Percentiles rank a stretch among this genome's conserved stretches.
Evolutionary conservation across 2,797 vertebrate species (phyloP).

Genomic region (Anguilla pacifica): DNA sequence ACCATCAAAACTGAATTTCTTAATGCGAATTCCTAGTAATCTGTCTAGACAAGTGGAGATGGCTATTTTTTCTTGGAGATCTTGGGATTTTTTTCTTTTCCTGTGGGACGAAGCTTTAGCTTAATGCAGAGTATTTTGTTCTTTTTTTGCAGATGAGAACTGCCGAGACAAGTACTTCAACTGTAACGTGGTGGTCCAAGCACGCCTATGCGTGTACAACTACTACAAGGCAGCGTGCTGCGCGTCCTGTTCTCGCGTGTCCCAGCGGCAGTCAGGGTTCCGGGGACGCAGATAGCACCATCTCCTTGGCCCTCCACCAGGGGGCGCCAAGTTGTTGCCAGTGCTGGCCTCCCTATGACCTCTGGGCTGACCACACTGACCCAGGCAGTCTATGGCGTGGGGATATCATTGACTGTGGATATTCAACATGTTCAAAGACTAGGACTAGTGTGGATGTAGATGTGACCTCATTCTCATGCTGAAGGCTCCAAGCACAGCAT

Average conservation of each 20-base stretch:
- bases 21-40: neutral
- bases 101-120: neutral
- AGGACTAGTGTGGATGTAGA: neutral
- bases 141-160: conserved; percentile 80
- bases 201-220: conserved; percentile 92
- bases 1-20: too few relatives aligned
- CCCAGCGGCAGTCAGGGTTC: conserved; percentile 71
- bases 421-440: conserved; percentile 37
- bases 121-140: neutral
- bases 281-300: conserved; percentile 78
- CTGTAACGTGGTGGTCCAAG: conserved; percentile 96
- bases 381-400: conserved; percentile 28
- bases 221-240: conserved; percentile 94
- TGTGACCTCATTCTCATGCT: neutral
- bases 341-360: neutral
- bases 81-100: neutral
- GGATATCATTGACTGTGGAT: conserved; percentile 36
- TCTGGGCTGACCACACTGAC: conserved; percentile 33
- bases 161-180: conserved; percentile 94
- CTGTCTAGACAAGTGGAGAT: neutral
- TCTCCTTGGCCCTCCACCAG: conserved; percentile 30
- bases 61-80: neutral
- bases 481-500: neutral
- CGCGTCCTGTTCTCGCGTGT: conserved; percentile 81
- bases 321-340: conserved; percentile 38